Conservation (phyloP, 1,140 invertebrate species). For the Formica exsecta region DNA sequence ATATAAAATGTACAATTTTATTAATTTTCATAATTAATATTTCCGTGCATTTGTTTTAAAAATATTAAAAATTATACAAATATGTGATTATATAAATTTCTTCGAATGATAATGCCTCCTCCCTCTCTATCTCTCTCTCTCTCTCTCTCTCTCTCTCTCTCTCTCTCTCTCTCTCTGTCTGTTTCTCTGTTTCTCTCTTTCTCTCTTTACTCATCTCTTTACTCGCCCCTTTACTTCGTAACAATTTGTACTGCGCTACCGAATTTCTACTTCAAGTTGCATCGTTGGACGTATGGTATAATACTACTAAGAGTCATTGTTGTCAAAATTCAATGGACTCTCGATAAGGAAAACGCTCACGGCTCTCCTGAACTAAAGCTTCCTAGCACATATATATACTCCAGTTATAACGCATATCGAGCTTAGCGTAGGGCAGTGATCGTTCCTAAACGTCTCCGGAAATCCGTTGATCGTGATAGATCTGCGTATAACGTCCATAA, state of each 20-base stretch:
- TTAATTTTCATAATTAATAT: neutral
- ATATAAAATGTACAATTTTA: neutral
- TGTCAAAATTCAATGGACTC: constrained; percentile 17
- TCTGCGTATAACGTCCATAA: constrained; percentile 82
- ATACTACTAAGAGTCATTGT: constrained; percentile 17
- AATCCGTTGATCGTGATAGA: constrained; percentile 83
- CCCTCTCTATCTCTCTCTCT: no score
- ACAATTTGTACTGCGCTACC: neutral
- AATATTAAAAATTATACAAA: no score
- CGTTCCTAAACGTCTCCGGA: constrained; percentile 75
- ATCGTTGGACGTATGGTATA: neutral
- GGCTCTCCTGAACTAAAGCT: constrained; percentile 18
- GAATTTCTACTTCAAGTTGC: neutral
- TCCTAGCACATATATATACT: constrained; percentile 3
- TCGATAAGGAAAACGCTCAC: constrained; percentile 23
- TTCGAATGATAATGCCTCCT: no score
- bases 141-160: no score
- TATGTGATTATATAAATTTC: no score
- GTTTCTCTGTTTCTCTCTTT: no score
- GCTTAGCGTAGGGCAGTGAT: constrained; percentile 52
- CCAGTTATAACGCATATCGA: neutral
- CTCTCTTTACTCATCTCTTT: no score
- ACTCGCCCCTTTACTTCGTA: no score
- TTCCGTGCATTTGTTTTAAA: neutral
- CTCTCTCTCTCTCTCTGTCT: no score